Evolutionary conservation across 2,113 vertebrate genomes (phyloP).

Genomic region (Paradoxurus hermaphroditus): DNA sequence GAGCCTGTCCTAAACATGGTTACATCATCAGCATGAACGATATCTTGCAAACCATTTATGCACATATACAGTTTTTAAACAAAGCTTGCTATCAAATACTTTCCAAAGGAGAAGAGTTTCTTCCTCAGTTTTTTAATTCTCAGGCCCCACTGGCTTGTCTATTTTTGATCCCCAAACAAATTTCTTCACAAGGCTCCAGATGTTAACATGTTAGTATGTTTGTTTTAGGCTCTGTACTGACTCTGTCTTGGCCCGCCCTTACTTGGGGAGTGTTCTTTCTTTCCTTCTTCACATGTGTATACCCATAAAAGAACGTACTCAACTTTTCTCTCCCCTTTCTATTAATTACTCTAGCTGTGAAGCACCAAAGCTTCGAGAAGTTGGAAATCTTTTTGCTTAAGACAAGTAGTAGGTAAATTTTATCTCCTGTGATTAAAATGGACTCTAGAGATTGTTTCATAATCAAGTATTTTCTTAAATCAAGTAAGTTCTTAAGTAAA

Average conservation of each 20-base stretch:
- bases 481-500: neutral
- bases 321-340: neutral
- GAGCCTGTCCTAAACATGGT: neutral
- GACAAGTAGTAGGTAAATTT: conserved; percentile 8
- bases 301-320: neutral
- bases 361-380: neutral
- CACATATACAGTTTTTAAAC: neutral
- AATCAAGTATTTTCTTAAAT: conserved; percentile 34
- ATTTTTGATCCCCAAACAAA: conserved; percentile 19
- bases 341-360: neutral
- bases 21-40: conserved; percentile 10
- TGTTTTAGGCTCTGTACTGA: neutral
- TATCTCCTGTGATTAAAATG: neutral
- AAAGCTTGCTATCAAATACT: neutral
- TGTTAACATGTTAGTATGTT: neutral
- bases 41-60: conserved; percentile 9
- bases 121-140: neutral
- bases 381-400: conserved; percentile 34
- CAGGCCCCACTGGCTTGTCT: neutral
- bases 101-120: conserved; percentile 11
- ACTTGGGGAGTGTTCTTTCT: conserved; percentile 5
- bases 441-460: conserved; percentile 5
- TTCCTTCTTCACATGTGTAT: neutral
- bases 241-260: neutral
- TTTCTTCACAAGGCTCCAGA: neutral